A percentile compares a stretch with the other conserved stretches of the same genome.
Evolutionary conservation across 2,797 vertebrate genomes (phyloP).

Genomic region (Malacoraja senta): DNA sequence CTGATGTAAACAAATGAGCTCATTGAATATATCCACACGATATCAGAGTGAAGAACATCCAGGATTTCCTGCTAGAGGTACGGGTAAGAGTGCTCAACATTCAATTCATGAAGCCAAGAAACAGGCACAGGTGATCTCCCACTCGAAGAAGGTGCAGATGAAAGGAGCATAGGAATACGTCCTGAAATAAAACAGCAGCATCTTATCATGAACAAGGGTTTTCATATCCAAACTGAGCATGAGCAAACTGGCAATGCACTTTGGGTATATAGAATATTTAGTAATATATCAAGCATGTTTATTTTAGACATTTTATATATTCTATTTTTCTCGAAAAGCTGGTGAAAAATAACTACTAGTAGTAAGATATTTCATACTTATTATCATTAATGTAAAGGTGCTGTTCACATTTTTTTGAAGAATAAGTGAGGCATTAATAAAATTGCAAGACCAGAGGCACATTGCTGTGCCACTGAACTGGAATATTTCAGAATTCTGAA

Average conservation of each 20-base stretch:
- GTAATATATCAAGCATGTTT: neutral
- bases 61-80: neutral
- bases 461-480: neutral
- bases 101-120: neutral
- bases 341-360: neutral
- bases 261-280: slow-evolving; percentile 31
- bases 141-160: slow-evolving; percentile 44
- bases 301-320: neutral
- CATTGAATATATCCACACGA: slow-evolving; percentile 1
- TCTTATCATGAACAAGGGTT: slow-evolving; percentile 50
- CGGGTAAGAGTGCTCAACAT: neutral
- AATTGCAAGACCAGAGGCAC: neutral
- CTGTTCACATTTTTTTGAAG: neutral
- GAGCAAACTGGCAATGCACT: slow-evolving; percentile 54
- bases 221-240: slow-evolving; percentile 57
- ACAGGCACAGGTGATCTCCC: neutral
- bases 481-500: neutral
- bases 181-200: slow-evolving; percentile 50
- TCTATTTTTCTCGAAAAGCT: neutral
- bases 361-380: neutral
- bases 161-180: slow-evolving; percentile 42
- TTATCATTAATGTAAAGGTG: neutral
- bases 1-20: slow-evolving; percentile 8
- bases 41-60: neutral
- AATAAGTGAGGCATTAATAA: neutral